phyloP scores from a whole-genome alignment of 2,113 vertebrate species.

The Phylloscopus whistleri region DNA sequence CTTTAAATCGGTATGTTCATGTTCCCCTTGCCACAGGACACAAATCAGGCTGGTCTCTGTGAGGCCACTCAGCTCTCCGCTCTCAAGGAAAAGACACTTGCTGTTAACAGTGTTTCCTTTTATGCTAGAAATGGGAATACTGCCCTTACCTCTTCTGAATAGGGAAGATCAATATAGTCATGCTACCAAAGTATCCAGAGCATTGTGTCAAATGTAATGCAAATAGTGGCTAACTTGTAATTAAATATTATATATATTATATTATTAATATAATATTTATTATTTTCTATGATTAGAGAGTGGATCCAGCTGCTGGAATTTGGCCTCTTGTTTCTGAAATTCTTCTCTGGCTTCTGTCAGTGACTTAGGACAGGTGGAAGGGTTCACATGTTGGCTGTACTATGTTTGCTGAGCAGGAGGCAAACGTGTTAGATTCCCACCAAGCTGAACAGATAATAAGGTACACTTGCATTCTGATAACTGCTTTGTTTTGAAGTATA shows the following conservation, averaged over 20 bases:
- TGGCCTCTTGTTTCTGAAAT: neutral
- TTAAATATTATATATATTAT: neutral
- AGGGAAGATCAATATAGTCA: neutral
- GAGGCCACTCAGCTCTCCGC: neutral
- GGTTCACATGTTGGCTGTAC: fast-evolving
- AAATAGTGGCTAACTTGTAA: neutral
- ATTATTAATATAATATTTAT: neutral
- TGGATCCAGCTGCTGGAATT: neutral
- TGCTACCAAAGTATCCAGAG: neutral
- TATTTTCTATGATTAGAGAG: neutral
- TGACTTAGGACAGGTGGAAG: neutral
- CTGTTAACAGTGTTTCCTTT: neutral
- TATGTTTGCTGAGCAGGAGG: neutral
- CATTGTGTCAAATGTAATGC: neutral
- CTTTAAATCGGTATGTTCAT: neutral
- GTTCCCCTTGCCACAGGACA: fast-evolving
- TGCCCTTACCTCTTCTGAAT: neutral
- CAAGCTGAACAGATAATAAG: neutral
- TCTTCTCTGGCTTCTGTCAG: neutral
- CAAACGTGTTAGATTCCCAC: neutral
- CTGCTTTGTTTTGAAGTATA: neutral
- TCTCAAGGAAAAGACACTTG: neutral
- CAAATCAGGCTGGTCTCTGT: neutral
- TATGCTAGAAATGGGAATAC: neutral
- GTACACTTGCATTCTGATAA: neutral